Base-by-base conservation (phyloP, 2,113 vertebrate species). In the Spilogale gracilis region DNA sequence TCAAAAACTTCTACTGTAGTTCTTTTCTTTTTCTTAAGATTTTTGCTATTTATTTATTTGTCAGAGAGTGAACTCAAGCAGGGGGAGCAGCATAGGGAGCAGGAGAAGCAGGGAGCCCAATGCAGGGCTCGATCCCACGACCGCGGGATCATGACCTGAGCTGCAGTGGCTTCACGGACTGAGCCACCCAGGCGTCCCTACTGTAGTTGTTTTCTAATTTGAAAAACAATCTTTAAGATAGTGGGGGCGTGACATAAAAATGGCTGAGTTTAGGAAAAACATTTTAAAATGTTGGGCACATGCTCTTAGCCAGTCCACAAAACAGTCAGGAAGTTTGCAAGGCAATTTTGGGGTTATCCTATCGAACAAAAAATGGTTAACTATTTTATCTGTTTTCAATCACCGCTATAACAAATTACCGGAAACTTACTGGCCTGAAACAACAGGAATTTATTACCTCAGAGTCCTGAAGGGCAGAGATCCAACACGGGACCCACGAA, bases 401-500 rank as follows among this genome's bases (percentile, higher is more conserved):
- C 17, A 45, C 60, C 63, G 30, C 52, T 84, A 6, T 54, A 65
- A 65, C n/a, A 73, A 65, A 38, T 30, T 80, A 23, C 12, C 65
- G n/a, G 27, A 60, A 43, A 50, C 16, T 2, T 17, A 3, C 45
- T 38, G 21, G 38, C 65, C 61, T 48, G 14, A 73, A 94, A 30
- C 32, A 25, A 76, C 54, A 43, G 3, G 3, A 30, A 58, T 32
- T 0, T 38, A 25, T 73, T 11, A 10, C 1, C 10, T 73, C 27
- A 9, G 7, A 63, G 8, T 71, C 58, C 48, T 21, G 58, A 20
- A 43, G 76, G 6, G 21, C 60, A 50, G 50, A 67, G 18, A 32
- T 6, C 32, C 8, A 2, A 9, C 50, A 30, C 4, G 0, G 63
- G 17, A 32, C 56, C 23, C 48, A 4, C 43, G 4, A 4, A 14